Base-by-base conservation (phyloP, 1,140 invertebrate genomes). In the Diachasma alloeum region DNA sequence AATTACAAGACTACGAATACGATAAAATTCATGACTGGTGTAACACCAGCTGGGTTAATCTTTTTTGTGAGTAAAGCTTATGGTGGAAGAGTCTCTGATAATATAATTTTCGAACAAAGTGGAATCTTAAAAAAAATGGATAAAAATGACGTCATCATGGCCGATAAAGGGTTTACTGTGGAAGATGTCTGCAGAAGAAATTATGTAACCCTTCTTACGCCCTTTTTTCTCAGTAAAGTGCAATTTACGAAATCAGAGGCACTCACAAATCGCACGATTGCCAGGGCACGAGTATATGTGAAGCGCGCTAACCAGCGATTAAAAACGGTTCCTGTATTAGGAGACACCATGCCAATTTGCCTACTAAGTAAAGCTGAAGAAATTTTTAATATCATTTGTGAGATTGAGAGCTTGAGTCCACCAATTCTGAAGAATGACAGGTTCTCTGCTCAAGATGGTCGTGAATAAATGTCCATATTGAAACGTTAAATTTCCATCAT, bases 81-180 rank as follows among this genome's bases (percentile, higher is more conserved):
- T 56, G 79, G 78, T 73, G 84, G 84, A 0, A 70, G 79, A 46
- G 80, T 78, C 8, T 82, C 81, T 24, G 84, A 86, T 68, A 77
- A 78, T 76, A 36, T 63, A 13, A 81, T 84, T 63, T 80, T 83
- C 39, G 36, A 74, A 42, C 19, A n/a, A 81, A 78, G 71, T 78
- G 81, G 79, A 0, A 76, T 86, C 63, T 46, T 85, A n/a, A 36
- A 76, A 11, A 72, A 42, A 26, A 44, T 75, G 74, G 15, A 17
- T 4, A 39, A 39, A 8, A 15, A 4, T 19, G 69, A 75, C 31
- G 24, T 42, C 44, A 37, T 75, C n/a, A n/a, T n/a, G n/a, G n/a
- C n/a, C n/a, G n/a, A n/a, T n/a, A n/a, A n/a, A n/a, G n/a, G n/a
- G n/a, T 13, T 48, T 75, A 63, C 39, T 53, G 11, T 63, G 69